These are phyloP conservation scores for Apodemia duryi DNA, from an alignment of 2,888 invertebrate species.

Conservation along the genomic window DNA sequence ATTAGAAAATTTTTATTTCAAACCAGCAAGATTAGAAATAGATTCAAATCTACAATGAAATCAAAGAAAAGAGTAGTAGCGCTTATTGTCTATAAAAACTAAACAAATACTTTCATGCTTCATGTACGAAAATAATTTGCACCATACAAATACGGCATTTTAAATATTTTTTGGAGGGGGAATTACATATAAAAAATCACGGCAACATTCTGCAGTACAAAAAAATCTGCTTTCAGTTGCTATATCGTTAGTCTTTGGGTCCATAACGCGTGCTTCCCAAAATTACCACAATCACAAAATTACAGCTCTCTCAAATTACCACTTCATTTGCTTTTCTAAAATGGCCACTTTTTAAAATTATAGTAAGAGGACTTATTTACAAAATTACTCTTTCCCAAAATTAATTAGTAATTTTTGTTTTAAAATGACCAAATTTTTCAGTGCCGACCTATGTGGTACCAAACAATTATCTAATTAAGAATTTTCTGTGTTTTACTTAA, in stretches of 20 bases:
- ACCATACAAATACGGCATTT: slow-evolving; percentile 55
- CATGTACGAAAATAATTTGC: slow-evolving; percentile 59
- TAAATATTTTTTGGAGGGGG: slow-evolving; percentile 43
- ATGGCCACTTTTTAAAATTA: not conserved
- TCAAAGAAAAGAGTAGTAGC: slow-evolving; percentile 39
- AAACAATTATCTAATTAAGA: too few species aligned
- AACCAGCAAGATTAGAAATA: slow-evolving; percentile 65
- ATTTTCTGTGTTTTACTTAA: too few species aligned
- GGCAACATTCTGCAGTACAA: slow-evolving; percentile 61
- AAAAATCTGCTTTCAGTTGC: slow-evolving; percentile 66
- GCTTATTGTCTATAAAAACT: slow-evolving; percentile 31
- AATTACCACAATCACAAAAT: not conserved
- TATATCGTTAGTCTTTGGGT: slow-evolving; percentile 30
- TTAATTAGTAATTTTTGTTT: too few species aligned
- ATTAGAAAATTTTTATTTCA: slow-evolving; percentile 58
- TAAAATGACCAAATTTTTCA: too few species aligned
- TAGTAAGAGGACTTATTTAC: not conserved
- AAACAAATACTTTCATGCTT: slow-evolving; percentile 73
- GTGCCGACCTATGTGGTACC: too few species aligned
- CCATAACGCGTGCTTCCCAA: not conserved
- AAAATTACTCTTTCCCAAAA: not conserved
- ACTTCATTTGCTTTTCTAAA: not conserved
- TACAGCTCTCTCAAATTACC: not conserved
- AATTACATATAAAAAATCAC: slow-evolving; percentile 60
- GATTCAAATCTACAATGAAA: slow-evolving; percentile 69